These are phyloP conservation scores for Drosophila mauritiana DNA, from an alignment of 1,140 invertebrate species.

Conservation along the genomic window DNA sequence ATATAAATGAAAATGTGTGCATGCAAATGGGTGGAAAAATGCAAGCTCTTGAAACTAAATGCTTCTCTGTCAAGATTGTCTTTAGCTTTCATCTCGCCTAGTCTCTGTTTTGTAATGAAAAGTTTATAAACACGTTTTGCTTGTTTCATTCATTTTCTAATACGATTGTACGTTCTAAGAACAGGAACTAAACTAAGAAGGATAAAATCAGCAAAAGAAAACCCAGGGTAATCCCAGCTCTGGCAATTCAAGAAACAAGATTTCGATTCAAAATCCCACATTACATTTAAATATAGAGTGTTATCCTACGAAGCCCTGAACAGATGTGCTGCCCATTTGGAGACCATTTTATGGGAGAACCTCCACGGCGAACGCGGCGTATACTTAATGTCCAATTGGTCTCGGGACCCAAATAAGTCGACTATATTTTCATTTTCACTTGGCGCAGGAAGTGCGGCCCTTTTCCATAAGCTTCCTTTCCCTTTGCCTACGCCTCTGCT, in stretches of 20 bases:
- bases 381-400: slow-evolving; percentile 52
- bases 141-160: too few species aligned
- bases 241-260: not conserved
- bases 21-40: slow-evolving; percentile 13
- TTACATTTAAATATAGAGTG: slow-evolving; percentile 16
- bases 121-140: too few species aligned
- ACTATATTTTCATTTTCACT: slow-evolving; percentile 32
- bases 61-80: not conserved
- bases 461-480: not conserved
- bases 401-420: slow-evolving; percentile 25
- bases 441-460: not conserved
- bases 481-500: not conserved
- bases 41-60: not conserved
- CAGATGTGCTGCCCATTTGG: slow-evolving; percentile 18
- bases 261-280: not conserved
- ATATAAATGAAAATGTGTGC: slow-evolving; percentile 3
- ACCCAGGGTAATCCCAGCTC: not conserved
- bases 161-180: not conserved
- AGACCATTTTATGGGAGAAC: slow-evolving; percentile 5
- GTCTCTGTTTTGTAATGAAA: not conserved
- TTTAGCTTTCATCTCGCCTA: not conserved
- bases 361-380: slow-evolving; percentile 23
- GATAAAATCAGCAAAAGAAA: too few species aligned
- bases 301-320: not conserved
- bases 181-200: too few species aligned